phyloP scores from a whole-genome alignment of 2,113 vertebrate genomes.

The Proteles cristata region DNA sequence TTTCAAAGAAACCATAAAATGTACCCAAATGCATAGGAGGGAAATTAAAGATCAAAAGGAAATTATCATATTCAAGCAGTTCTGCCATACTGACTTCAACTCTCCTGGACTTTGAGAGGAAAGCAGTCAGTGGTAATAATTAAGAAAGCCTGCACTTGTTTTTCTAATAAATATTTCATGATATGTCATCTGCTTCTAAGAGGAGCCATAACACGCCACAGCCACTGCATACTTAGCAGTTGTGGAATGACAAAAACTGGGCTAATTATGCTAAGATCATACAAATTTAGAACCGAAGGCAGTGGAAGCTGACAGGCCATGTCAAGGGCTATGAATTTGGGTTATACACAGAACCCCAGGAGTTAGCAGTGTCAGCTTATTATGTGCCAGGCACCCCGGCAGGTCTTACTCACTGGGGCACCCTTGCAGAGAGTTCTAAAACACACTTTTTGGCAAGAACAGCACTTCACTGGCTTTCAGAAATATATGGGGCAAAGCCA shows the following conservation, averaged over 20 bases:
- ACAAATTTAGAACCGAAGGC: conserved; percentile 79
- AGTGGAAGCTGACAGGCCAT: conserved; percentile 84
- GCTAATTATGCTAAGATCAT: conserved; percentile 86
- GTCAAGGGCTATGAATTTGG: conserved; percentile 86
- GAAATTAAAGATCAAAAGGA: conserved; percentile 68
- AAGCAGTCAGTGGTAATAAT: conserved; percentile 87
- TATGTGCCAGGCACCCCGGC: not conserved
- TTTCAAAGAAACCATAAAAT: conserved; percentile 59
- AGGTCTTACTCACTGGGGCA: not conserved
- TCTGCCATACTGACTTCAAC: not conserved
- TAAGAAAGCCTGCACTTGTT: conserved; percentile 86
- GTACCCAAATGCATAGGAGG: not conserved
- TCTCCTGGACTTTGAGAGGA: conserved; percentile 55
- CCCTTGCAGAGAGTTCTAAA: conserved; percentile 14
- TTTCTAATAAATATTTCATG: conserved; percentile 93
- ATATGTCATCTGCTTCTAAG: conserved; percentile 86
- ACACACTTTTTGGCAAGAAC: conserved; percentile 39
- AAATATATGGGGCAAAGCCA: conserved; percentile 13
- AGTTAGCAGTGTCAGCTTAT: conserved; percentile 75
- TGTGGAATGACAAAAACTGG: conserved; percentile 80
- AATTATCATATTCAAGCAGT: conserved; percentile 49
- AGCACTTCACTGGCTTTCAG: conserved; percentile 50
- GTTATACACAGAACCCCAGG: conserved; percentile 79
- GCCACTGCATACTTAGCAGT: conserved; percentile 82
- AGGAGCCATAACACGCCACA: conserved; percentile 74